Evolutionary conservation across 1,140 invertebrate genomes (phyloP).

Genomic region (Limonius californicus): DNA sequence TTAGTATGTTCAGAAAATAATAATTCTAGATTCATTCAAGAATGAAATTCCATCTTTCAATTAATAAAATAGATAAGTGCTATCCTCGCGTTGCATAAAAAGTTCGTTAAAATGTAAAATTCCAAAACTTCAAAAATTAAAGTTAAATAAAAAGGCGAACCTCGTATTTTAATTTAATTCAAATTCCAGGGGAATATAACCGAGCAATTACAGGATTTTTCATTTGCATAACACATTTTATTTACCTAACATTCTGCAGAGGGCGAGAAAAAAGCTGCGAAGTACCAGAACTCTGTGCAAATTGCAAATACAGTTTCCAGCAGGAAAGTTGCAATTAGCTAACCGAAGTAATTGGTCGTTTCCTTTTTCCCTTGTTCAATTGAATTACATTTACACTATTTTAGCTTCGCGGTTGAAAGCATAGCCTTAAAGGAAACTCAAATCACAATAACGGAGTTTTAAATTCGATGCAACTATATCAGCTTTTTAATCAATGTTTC

Average conservation of each 20-base stretch:
- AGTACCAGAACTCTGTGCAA: constrained; percentile 2
- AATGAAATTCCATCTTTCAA: too few species aligned
- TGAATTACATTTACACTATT: constrained; percentile 34
- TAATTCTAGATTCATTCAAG: too few species aligned
- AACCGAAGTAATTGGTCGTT: constrained; percentile 33
- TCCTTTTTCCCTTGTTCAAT: constrained; percentile 29
- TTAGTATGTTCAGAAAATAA: too few species aligned
- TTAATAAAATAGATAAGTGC: too few species aligned
- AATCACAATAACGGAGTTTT: too few species aligned
- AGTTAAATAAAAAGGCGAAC: not conserved
- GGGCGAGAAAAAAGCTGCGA: not conserved
- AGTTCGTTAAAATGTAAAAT: not conserved
- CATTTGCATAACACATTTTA: constrained; percentile 5
- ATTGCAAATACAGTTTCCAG: not conserved
- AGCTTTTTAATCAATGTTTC: too few species aligned
- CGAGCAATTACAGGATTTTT: not conserved
- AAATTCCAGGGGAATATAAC: not conserved
- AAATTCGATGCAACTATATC: too few species aligned
- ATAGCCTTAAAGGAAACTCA: not conserved
- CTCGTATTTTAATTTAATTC: not conserved
- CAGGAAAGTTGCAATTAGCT: constrained; percentile 29
- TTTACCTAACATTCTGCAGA: constrained; percentile 1
- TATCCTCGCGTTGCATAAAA: too few species aligned
- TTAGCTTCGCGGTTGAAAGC: constrained; percentile 8
- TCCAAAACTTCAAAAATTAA: not conserved